These are phyloP conservation scores for Periophthalmodon schlosseri DNA, from an alignment of 2,113 vertebrate species.

Conservation along the genomic window DNA sequence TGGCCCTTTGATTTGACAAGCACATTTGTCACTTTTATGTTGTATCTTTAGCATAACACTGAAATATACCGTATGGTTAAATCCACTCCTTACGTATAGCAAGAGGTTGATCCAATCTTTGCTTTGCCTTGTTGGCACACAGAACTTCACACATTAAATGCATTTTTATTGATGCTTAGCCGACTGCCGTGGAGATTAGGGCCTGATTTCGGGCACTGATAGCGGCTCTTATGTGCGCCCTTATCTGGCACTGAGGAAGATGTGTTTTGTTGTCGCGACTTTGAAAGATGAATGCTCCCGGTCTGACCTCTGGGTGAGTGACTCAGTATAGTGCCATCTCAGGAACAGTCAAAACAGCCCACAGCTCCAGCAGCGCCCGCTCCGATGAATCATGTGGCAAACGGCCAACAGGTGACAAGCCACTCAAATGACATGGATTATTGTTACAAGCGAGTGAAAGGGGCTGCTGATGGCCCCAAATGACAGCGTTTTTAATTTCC, in stretches of 20 bases:
- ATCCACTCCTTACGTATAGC: not conserved
- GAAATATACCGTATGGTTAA: not conserved
- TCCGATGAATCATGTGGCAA: constrained; percentile 38
- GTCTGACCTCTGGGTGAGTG: constrained; percentile 7
- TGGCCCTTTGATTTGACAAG: not conserved
- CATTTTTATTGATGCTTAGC: constrained; percentile 24
- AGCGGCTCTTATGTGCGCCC: not conserved
- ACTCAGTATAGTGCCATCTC: not conserved
- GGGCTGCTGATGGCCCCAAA: constrained; percentile 20
- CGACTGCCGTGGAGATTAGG: constrained; percentile 1
- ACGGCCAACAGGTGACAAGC: constrained; percentile 25
- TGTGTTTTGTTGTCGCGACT: constrained; percentile 3
- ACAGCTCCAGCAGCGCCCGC: not conserved
- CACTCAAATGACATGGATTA: constrained; percentile 40
- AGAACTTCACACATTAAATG: not conserved
- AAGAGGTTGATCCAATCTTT: constrained; percentile 10
- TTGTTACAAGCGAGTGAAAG: constrained; percentile 23
- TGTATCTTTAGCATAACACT: not conserved
- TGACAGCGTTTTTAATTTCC: constrained; percentile 47
- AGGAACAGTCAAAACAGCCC: not conserved
- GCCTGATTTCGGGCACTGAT: constrained; percentile 7
- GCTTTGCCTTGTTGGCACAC: constrained; percentile 3
- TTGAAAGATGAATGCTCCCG: constrained; percentile 9
- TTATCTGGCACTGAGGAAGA: not conserved
- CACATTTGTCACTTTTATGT: not conserved